Percentiles rank a stretch among this genome's conserved stretches.
These are phyloP conservation scores for Endomychus coccineus DNA, from an alignment of 2,888 invertebrate genomes.

Conservation along the genomic window DNA sequence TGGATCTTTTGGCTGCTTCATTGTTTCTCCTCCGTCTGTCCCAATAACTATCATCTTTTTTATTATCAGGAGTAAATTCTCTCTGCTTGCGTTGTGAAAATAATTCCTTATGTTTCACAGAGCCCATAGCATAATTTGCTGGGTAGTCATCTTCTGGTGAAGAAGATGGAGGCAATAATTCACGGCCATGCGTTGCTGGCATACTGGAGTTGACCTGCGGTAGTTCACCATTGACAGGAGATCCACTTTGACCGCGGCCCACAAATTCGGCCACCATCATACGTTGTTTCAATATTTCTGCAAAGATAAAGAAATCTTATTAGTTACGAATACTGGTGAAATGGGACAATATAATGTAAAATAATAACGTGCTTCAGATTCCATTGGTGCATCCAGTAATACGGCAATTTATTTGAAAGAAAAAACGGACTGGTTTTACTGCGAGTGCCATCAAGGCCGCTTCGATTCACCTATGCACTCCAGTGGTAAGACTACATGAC, in stretches of 20 bases:
- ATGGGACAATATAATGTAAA: too few species aligned
- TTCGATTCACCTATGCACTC: too few species aligned
- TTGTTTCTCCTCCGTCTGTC: constrained; percentile 92
- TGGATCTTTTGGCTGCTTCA: constrained; percentile 91
- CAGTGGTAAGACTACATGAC: too few species aligned
- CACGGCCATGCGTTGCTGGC: constrained; percentile 43
- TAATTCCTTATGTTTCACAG: constrained; percentile 67
- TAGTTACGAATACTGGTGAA: too few species aligned
- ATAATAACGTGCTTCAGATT: too few species aligned
- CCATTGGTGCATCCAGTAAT: too few species aligned
- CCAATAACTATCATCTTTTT: constrained; percentile 97
- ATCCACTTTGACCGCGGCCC: constrained; percentile 65
- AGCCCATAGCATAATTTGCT: constrained; percentile 47
- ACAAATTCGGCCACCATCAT: constrained; percentile 86
- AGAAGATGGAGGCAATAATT: constrained; percentile 39
- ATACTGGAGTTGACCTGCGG: constrained; percentile 53
- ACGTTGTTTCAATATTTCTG: constrained; percentile 52
- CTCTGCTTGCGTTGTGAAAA: constrained; percentile 89
- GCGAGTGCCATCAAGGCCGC: too few species aligned
- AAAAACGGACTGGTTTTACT: too few species aligned
- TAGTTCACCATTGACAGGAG: constrained; percentile 62
- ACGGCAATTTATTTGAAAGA: too few species aligned
- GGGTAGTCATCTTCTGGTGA: constrained; percentile 38
- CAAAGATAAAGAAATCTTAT: constrained; percentile 28
- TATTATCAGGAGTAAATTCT: constrained; percentile 93